Evolutionary conservation across 2,113 vertebrate species (phyloP).

Genomic region (Phodopus roborovskii): DNA sequence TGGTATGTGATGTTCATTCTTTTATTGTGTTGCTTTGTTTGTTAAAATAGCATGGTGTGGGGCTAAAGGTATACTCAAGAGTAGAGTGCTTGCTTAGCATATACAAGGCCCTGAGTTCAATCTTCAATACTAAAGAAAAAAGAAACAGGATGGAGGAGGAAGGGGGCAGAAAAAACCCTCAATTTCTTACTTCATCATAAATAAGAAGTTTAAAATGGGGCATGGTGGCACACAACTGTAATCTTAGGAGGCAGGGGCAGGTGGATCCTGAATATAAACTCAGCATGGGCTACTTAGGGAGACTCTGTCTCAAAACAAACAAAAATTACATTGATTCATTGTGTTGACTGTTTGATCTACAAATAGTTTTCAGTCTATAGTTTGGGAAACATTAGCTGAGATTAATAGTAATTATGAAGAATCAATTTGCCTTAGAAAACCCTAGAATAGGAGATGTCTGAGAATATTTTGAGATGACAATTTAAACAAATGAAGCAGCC

Average conservation of each 20-base stretch:
- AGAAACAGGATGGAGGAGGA: not conserved
- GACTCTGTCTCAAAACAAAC: not conserved
- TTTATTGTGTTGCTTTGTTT: not conserved
- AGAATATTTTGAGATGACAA: slow-evolving; percentile 17
- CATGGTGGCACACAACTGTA: not conserved
- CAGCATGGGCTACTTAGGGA: not conserved
- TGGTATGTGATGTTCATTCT: not conserved
- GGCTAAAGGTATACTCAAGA: too few species aligned
- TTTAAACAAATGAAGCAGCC: not conserved
- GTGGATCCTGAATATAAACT: not conserved
- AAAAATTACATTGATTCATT: not conserved
- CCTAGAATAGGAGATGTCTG: not conserved
- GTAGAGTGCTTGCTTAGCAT: not conserved
- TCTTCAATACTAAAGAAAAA: not conserved
- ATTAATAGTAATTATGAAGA: not conserved
- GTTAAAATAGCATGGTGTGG: not conserved
- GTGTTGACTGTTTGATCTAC: not conserved
- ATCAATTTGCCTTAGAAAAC: not conserved
- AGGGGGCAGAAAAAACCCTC: too few species aligned
- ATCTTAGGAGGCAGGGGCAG: not conserved
- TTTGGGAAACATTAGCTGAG: not conserved
- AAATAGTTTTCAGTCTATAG: not conserved
- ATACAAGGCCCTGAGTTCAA: not conserved
- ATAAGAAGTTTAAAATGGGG: not conserved
- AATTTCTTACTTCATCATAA: not conserved